Evolutionary conservation across 2,888 invertebrate genomes (phyloP).

Genomic region (Fragum whitleyi): DNA sequence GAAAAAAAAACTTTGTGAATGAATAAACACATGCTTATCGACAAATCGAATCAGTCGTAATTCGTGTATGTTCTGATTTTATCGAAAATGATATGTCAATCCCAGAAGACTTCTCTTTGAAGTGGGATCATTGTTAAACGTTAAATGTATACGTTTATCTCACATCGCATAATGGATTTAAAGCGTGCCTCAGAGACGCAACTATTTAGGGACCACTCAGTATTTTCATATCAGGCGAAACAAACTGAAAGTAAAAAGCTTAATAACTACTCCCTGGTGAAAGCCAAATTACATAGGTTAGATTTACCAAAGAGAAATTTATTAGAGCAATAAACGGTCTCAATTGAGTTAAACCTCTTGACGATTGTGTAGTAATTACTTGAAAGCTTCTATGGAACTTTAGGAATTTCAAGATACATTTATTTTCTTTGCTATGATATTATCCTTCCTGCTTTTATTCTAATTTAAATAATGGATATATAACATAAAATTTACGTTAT

Average conservation of each 20-base stretch:
- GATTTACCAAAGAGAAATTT: conserved; percentile 13
- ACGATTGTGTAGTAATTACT: conserved; percentile 11
- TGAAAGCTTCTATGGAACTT: conserved; percentile 9
- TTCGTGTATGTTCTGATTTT: conserved; percentile 59
- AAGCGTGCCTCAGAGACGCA: conserved; percentile 49
- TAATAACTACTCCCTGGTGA: conserved; percentile 17
- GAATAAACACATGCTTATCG: conserved; percentile 61
- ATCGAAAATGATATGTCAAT: conserved; percentile 62
- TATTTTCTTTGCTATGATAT: neutral
- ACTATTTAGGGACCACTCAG: conserved; percentile 22
- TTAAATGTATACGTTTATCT: conserved; percentile 46
- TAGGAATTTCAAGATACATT: neutral
- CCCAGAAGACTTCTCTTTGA: conserved; percentile 63
- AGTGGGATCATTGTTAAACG: conserved; percentile 59
- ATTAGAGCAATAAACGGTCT: conserved; percentile 22
- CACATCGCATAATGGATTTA: conserved; percentile 53
- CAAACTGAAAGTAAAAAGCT: conserved; percentile 17
- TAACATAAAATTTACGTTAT: neutral
- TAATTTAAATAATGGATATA: neutral
- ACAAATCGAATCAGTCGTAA: conserved; percentile 40
- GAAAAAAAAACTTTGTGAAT: conserved; percentile 29
- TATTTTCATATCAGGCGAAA: conserved; percentile 15
- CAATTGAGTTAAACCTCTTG: conserved; percentile 16
- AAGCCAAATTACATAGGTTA: conserved; percentile 22
- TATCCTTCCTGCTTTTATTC: neutral